These are phyloP conservation scores for Hemitrygon akajei DNA, from an alignment of 2,797 vertebrate species.

Conservation along the genomic window DNA sequence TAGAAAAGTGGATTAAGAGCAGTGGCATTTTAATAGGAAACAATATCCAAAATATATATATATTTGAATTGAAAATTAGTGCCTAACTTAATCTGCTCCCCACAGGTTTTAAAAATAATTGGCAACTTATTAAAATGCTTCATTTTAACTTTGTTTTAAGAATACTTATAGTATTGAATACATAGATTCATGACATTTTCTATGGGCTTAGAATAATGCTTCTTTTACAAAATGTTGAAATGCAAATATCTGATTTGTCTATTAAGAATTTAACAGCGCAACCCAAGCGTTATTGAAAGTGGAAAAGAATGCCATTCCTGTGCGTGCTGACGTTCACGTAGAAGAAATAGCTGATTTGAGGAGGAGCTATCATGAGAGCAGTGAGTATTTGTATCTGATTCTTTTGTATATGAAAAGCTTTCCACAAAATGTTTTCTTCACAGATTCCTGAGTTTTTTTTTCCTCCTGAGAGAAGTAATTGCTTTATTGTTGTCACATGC, in stretches of 20 bases:
- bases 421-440: too few species aligned
- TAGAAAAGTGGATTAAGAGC: too few species aligned
- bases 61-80: not conserved
- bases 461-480: too few species aligned
- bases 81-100: not conserved
- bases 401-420: not conserved
- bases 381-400: conserved; percentile 45
- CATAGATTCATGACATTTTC: not conserved
- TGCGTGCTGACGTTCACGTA: conserved; percentile 46
- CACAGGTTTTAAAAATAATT: not conserved
- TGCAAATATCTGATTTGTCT: conserved; percentile 7
- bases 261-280: conserved; percentile 63
- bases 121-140: not conserved
- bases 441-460: too few species aligned
- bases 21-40: too few species aligned
- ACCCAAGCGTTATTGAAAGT: conserved; percentile 65
- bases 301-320: conserved; percentile 58
- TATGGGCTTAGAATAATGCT: not conserved
- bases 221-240: not conserved
- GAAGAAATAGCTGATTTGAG: conserved; percentile 52
- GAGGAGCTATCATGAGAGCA: conserved; percentile 45
- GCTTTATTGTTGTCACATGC: too few species aligned
- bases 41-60: too few species aligned
- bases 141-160: not conserved
- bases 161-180: not conserved